phyloP scores from a whole-genome alignment of 2,797 vertebrate genomes.

The Scleropages formosus region DNA sequence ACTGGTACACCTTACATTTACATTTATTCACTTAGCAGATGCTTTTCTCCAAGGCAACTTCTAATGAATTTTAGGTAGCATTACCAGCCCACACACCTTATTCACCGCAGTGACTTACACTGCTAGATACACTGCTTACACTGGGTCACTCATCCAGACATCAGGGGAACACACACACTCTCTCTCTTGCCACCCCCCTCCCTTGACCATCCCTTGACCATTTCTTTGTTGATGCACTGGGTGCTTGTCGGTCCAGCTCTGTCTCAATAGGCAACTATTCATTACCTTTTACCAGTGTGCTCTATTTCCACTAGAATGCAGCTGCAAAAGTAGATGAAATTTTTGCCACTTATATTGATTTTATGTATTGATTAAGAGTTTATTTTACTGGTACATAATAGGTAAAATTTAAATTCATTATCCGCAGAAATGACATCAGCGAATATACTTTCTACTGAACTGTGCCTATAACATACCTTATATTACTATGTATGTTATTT shows the following conservation, averaged over 20 bases:
- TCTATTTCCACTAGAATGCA: background rate
- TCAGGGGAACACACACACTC: no score
- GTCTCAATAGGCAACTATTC: background rate
- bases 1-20: no score
- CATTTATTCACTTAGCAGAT: no score
- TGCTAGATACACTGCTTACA: no score
- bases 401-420: slow-evolving; percentile 16
- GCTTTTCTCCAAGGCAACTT: no score
- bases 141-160: no score
- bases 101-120: no score
- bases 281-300: background rate
- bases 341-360: slow-evolving; percentile 6
- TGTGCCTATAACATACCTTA: background rate
- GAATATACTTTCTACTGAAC: slow-evolving; percentile 13
- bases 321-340: slow-evolving; percentile 14
- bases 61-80: no score
- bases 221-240: background rate
- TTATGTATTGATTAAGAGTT: slow-evolving; percentile 9
- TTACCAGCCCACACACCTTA: no score
- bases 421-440: background rate
- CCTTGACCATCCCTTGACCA: no score
- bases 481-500: slow-evolving; percentile 9
- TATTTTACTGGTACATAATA: slow-evolving; percentile 18
- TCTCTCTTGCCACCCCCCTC: no score
- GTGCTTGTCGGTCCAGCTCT: background rate